These are phyloP conservation scores for Labia minor DNA, from an alignment of 2,888 invertebrate species.

Conservation along the genomic window DNA sequence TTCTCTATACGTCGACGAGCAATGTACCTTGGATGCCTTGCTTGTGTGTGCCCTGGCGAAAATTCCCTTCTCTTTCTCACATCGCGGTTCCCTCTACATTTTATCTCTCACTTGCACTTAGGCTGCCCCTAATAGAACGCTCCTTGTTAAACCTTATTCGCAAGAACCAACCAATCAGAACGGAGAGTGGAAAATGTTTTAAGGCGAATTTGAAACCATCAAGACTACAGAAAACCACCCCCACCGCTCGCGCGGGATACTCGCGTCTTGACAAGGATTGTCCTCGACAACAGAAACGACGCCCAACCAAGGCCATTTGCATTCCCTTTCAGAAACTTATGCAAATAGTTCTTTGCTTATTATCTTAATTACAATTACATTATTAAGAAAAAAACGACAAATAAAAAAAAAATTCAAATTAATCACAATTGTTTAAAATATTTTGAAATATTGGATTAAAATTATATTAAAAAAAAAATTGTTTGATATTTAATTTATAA, in stretches of 20 bases:
- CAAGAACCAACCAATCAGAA: conserved; percentile 2
- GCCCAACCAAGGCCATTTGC: too few relatives aligned
- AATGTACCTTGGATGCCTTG: too few relatives aligned
- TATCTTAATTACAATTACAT: too few relatives aligned
- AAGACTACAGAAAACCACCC: background rate
- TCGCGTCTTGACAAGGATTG: background rate
- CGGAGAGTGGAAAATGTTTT: conserved; percentile 2
- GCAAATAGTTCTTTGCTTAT: too few relatives aligned
- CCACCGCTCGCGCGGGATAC: background rate
- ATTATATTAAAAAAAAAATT: too few relatives aligned
- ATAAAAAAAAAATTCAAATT: too few relatives aligned
- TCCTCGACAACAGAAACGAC: background rate
- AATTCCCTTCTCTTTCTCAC: background rate
- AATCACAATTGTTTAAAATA: too few relatives aligned
- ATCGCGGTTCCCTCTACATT: background rate
- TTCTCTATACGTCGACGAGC: too few relatives aligned
- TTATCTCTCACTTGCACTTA: conserved; percentile 8
- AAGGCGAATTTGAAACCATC: background rate
- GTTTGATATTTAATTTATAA: too few relatives aligned
- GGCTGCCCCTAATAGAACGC: background rate
- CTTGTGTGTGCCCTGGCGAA: background rate
- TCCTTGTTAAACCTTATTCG: conserved; percentile 13
- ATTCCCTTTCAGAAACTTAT: too few relatives aligned
- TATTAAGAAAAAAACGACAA: too few relatives aligned
- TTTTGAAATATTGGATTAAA: too few relatives aligned